Conservation (phyloP, 2,113 vertebrate genomes). For the Coregonus clupeaformis region DNA sequence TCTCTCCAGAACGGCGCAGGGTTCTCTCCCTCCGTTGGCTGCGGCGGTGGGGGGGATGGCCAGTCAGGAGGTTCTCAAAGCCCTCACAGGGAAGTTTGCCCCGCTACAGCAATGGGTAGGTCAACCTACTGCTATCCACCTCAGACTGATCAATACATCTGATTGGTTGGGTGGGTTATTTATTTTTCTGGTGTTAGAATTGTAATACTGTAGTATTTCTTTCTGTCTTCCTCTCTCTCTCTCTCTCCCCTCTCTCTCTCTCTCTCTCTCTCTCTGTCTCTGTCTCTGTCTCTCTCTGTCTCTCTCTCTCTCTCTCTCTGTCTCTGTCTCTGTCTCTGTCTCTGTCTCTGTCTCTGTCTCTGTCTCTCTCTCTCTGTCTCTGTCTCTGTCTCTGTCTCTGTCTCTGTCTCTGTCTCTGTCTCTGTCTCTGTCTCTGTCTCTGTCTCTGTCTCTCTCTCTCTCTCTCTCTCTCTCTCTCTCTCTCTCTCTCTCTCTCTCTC, state of each 20-base stretch:
- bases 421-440: neutral
- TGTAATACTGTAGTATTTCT: neutral
- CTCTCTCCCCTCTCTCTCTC: slow-evolving; percentile 68
- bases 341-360: neutral
- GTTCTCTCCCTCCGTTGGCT: slow-evolving; percentile 86
- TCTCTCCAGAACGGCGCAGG: slow-evolving; percentile 85
- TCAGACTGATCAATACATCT: neutral
- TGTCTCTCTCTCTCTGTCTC: slow-evolving; percentile 1
- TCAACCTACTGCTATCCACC: neutral
- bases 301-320: no score
- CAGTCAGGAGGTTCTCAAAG: slow-evolving; percentile 95
- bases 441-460: neutral
- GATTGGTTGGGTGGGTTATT: neutral
- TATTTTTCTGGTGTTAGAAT: no score
- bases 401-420: neutral
- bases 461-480: slow-evolving; percentile 64
- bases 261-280: slow-evolving; percentile 5
- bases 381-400: no score
- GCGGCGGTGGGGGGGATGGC: slow-evolving; percentile 90
- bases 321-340: neutral
- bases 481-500: no score
- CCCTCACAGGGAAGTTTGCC: slow-evolving; percentile 96
- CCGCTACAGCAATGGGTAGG: slow-evolving; percentile 96
- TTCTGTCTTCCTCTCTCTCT: neutral
- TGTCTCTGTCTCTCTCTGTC: neutral